These are phyloP conservation scores for Troides helena DNA, from an alignment of 2,888 invertebrate genomes.

Conservation along the genomic window DNA sequence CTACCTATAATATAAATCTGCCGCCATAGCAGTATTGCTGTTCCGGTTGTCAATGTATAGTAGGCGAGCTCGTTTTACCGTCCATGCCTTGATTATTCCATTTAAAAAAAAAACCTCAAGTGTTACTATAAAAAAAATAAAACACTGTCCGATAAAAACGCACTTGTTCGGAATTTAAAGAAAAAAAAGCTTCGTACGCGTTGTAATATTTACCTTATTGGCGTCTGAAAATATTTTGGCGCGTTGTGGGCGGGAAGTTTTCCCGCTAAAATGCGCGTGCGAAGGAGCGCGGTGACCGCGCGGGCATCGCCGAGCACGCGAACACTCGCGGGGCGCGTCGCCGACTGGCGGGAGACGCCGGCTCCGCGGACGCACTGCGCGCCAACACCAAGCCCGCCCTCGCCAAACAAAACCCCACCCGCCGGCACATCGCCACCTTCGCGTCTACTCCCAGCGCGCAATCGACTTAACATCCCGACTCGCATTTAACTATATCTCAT, in stretches of 20 bases:
- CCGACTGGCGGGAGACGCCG: conserved; percentile 50
- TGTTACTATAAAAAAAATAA: background rate
- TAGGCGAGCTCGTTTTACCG: too few relatives aligned
- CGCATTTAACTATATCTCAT: too few relatives aligned
- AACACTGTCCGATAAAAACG: background rate
- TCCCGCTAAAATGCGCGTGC: conserved; percentile 71
- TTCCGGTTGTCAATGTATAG: too few relatives aligned
- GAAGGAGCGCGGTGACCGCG: conserved; percentile 72
- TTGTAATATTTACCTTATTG: conserved; percentile 67
- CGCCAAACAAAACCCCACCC: conserved; percentile 79
- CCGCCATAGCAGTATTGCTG: too few relatives aligned
- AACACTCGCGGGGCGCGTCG: conserved; percentile 55
- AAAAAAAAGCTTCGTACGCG: background rate
- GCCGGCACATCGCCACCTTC: conserved; percentile 48
- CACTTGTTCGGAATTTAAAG: background rate
- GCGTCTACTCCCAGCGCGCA: conserved; percentile 24
- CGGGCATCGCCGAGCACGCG: conserved; percentile 55
- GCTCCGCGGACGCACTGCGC: conserved; percentile 49
- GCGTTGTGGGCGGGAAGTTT: conserved; percentile 73
- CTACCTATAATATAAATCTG: too few relatives aligned
- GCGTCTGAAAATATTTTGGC: conserved; percentile 81
- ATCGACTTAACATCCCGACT: conserved; percentile 2
- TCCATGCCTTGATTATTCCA: too few relatives aligned
- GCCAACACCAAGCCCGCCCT: conserved; percentile 75
- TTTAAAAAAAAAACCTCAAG: background rate